These are phyloP conservation scores for Catocala fraxini DNA, from an alignment of 2,888 invertebrate species.

Conservation along the genomic window DNA sequence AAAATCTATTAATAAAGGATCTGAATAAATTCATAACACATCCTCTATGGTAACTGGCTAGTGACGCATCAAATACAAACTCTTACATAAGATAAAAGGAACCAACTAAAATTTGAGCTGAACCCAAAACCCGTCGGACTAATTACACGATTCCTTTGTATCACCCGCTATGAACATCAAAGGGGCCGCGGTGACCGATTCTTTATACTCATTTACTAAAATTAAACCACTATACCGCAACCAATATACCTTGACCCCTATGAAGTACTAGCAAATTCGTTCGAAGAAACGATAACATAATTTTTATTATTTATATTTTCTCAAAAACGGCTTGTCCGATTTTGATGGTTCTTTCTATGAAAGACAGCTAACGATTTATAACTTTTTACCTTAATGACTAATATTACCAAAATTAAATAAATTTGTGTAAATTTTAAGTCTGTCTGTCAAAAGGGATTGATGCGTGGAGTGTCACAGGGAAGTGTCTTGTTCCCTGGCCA, in stretches of 20 bases:
- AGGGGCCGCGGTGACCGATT: conserved; percentile 83
- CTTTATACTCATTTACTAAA: conserved; percentile 79
- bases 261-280: conserved; percentile 25
- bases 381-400: not conserved
- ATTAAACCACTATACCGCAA: conserved; percentile 62
- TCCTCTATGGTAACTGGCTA: not conserved
- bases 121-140: conserved; percentile 61
- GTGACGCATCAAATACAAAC: conserved; percentile 3
- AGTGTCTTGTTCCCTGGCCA: conserved; percentile 64
- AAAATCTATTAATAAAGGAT: no score
- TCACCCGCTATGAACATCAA: conserved; percentile 74
- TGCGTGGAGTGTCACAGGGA: conserved; percentile 52
- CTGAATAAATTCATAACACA: no score
- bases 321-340: not conserved
- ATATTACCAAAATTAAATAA: not conserved
- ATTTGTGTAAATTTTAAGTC: not conserved
- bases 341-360: not conserved
- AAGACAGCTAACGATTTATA: not conserved
- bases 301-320: not conserved
- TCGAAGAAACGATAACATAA: conserved; percentile 46
- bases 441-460: not conserved
- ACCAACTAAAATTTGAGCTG: conserved; percentile 41
- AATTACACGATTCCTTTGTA: conserved; percentile 75
- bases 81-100: conserved; percentile 31
- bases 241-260: conserved; percentile 60